Percentiles rank a stretch among this genome's conserved stretches.
Evolutionary conservation across 1,140 invertebrate genomes (phyloP).

Genomic region (Sweltsa coloradensis): DNA sequence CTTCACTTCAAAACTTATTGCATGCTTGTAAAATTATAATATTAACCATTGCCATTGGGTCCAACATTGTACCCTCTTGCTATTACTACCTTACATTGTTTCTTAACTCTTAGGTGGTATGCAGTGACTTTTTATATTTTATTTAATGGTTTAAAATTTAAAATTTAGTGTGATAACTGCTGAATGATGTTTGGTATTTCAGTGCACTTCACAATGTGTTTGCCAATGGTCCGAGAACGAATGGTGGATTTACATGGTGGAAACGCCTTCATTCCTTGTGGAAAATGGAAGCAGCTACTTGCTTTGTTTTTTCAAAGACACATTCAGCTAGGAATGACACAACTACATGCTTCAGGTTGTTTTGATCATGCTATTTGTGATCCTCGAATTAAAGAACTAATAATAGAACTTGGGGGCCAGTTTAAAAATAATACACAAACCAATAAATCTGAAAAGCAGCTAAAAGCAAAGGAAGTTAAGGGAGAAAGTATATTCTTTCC

Average conservation of each 20-base stretch:
- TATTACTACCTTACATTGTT: too few species aligned
- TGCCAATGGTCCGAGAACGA: slow-evolving; percentile 33
- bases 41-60: too few species aligned
- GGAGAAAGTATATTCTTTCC: slow-evolving; percentile 47
- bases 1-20: too few species aligned
- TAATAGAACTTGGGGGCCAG: slow-evolving; percentile 15
- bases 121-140: too few species aligned
- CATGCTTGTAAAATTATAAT: too few species aligned
- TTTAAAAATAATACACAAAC: not conserved
- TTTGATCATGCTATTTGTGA: slow-evolving; percentile 26
- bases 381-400: slow-evolving; percentile 31
- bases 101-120: too few species aligned
- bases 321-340: slow-evolving; percentile 28
- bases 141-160: too few species aligned
- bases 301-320: slow-evolving; percentile 34
- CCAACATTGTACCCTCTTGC: too few species aligned
- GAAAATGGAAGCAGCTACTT: slow-evolving; percentile 39
- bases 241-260: slow-evolving; percentile 37
- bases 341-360: not conserved
- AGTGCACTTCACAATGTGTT: slow-evolving; percentile 37
- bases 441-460: not conserved
- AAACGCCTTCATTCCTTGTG: slow-evolving; percentile 35
- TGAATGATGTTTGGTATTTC: slow-evolving; percentile 27
- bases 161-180: too few species aligned
- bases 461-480: slow-evolving; percentile 30